Evolutionary conservation across 2,888 invertebrate species (phyloP).

Genomic region (Bellardia pandia): DNA sequence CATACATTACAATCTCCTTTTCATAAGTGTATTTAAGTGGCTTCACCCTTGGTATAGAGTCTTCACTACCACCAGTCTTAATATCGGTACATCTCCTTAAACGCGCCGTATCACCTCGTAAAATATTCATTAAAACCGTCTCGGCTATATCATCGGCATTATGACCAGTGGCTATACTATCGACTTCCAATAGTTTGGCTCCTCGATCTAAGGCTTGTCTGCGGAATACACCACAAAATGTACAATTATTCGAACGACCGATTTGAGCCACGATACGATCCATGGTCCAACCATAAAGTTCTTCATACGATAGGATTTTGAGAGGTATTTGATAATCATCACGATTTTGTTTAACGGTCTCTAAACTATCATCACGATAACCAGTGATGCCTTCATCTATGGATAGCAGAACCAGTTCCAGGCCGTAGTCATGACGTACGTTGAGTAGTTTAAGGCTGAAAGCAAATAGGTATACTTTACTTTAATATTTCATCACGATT

Average conservation of each 20-base stretch:
- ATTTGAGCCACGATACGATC: slow-evolving; percentile 97
- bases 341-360: slow-evolving; percentile 97
- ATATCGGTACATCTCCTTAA: slow-evolving; percentile 96
- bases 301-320: slow-evolving; percentile 97
- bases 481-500: no score
- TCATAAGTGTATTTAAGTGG: slow-evolving; percentile 99
- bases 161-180: slow-evolving; percentile 98
- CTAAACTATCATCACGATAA: slow-evolving; percentile 97
- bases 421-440: slow-evolving; percentile 93
- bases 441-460: slow-evolving; percentile 92
- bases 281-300: slow-evolving; percentile 99
- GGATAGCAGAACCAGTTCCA: slow-evolving; percentile 95
- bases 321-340: slow-evolving; percentile 97
- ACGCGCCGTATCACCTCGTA: slow-evolving; percentile 98
- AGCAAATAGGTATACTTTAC: neutral
- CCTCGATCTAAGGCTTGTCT: slow-evolving; percentile 98
- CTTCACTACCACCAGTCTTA: slow-evolving; percentile 90
- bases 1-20: slow-evolving; percentile 99
- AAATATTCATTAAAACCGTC: slow-evolving; percentile 98
- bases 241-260: slow-evolving; percentile 96
- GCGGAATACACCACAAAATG: slow-evolving; percentile 97
- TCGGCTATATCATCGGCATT: slow-evolving; percentile 99
- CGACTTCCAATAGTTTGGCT: slow-evolving; percentile 93
- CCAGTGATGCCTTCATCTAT: slow-evolving; percentile 99
- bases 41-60: slow-evolving; percentile 95